Base-by-base conservation (phyloP, 2,113 vertebrate genomes). In the Erpornis zantholeuca region DNA sequence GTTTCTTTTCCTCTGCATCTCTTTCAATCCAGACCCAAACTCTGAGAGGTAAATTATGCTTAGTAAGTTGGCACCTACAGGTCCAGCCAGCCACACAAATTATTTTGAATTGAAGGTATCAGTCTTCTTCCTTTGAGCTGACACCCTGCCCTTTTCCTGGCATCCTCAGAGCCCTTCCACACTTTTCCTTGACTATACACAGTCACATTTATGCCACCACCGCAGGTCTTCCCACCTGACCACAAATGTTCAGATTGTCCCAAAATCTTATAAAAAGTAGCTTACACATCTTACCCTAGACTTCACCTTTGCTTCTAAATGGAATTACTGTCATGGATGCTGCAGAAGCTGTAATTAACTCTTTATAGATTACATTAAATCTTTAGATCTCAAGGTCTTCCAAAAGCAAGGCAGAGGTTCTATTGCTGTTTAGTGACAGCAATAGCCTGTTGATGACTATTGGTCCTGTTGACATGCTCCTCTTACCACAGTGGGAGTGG, bases 121-220 rank as follows among this genome's bases (percentile, higher is more conserved):
- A 47, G 24, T n/a, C 3, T 6, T 65, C 4, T 36, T 76, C 29
- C 33, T 61, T n/a, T 72, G 36, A 33, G 20, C 6, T 60, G 20
- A 40, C 44, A 76, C 4, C 10, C 52, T 70, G 21, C 4, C 25
- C 28, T 69, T 75, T 56, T 40, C 21, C 21, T 38, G 60, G 3
- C 13, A 81, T 45, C n/a, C 7, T 77, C 22, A 68, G 40, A 53
- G 3, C 3, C 49, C 36, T 52, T 42, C n/a, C 29, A 69, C 13
- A 7, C 7, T 65, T 84, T n/a, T 45, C 12, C 33, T 64, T 1
- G 0, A 33, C 17, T 28, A 4, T 5, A 9, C 2, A 1, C 35
- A 11, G 70, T 71, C 27, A 15, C 5, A 25, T 54, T 40, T 49
- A 35, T 31, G 18, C 23, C 21, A 22, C 33, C 25, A 45, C 15